These are phyloP conservation scores for Mesopsocus fuscifrons DNA, from an alignment of 2,888 invertebrate species.

Conservation along the genomic window DNA sequence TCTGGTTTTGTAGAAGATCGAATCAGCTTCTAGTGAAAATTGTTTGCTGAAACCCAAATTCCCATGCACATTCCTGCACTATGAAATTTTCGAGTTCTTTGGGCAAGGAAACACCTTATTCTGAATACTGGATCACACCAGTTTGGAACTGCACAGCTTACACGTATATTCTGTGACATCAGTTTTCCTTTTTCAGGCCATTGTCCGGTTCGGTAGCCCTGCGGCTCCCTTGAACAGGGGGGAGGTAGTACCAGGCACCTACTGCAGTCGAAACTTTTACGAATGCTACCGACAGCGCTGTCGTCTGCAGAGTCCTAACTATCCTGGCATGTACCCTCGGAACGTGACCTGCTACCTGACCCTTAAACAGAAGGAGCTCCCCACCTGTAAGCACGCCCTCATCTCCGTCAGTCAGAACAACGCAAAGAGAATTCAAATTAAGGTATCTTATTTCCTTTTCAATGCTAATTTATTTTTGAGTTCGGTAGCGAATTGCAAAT, in stretches of 20 bases:
- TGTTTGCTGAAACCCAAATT: too few species aligned
- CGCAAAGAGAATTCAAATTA: slow-evolving; percentile 40
- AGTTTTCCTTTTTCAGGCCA: slow-evolving; percentile 18
- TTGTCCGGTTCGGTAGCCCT: slow-evolving; percentile 45
- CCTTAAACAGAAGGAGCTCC: slow-evolving; percentile 63
- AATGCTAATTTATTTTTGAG: too few species aligned
- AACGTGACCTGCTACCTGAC: slow-evolving; percentile 87
- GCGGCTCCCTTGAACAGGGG: slow-evolving; percentile 65
- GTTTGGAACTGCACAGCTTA: too few species aligned
- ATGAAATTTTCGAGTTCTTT: too few species aligned
- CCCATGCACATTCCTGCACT: too few species aligned
- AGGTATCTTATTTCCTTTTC: too few species aligned
- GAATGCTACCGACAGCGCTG: slow-evolving; percentile 69
- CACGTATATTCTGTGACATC: too few species aligned
- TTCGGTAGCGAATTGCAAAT: too few species aligned
- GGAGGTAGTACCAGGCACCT: slow-evolving; percentile 57
- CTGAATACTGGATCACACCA: too few species aligned
- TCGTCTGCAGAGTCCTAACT: slow-evolving; percentile 75
- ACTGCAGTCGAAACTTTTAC: slow-evolving; percentile 69
- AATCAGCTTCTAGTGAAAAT: too few species aligned
- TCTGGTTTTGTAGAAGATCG: too few species aligned
- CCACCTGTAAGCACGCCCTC: slow-evolving; percentile 81
- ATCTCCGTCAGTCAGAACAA: slow-evolving; percentile 64
- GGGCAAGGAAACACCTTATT: too few species aligned
- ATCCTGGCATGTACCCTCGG: slow-evolving; percentile 71